Evolutionary conservation across 2,797 vertebrate genomes (phyloP).

Genomic region (Manis javanica): DNA sequence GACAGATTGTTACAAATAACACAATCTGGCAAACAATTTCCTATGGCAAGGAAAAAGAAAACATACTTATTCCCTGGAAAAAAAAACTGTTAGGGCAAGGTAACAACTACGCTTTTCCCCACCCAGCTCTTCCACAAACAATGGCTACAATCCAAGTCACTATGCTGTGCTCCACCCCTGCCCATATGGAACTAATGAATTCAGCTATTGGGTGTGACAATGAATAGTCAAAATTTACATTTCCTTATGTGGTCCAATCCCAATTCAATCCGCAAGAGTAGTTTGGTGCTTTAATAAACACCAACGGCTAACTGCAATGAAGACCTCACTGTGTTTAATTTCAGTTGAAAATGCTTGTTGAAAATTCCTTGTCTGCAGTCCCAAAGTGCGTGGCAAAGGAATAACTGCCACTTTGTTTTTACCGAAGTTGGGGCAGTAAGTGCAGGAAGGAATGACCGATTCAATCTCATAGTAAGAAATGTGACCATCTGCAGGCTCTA

Average conservation of each 20-base stretch:
- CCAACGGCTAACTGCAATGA: conserved; percentile 10
- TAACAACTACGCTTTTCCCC: conserved; percentile 49
- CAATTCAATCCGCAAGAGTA: neutral
- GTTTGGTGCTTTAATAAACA: conserved; percentile 25
- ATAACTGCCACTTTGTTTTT: conserved; percentile 26
- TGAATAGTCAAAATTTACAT: conserved; percentile 57
- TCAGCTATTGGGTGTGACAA: conserved; percentile 48
- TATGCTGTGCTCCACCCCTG: neutral
- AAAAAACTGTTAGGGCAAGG: conserved; percentile 52
- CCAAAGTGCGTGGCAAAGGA: neutral
- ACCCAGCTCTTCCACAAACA: conserved; percentile 55
- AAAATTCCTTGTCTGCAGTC: conserved; percentile 16
- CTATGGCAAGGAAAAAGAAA: conserved; percentile 66
- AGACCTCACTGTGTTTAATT: conserved; percentile 25
- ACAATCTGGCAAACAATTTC: conserved; percentile 71
- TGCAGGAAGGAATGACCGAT: conserved; percentile 5
- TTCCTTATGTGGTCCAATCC: conserved; percentile 40
- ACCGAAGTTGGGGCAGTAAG: neutral
- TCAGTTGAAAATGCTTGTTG: conserved; percentile 23
- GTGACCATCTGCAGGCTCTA: conserved; percentile 14
- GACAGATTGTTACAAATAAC: conserved; percentile 73
- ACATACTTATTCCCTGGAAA: conserved; percentile 54
- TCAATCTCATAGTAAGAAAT: conserved; percentile 8
- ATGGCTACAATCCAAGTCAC: conserved; percentile 51
- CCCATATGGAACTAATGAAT: conserved; percentile 60